These are phyloP conservation scores for Apodemus agrarius DNA, from an alignment of 2,797 vertebrate genomes.

Conservation along the genomic window DNA sequence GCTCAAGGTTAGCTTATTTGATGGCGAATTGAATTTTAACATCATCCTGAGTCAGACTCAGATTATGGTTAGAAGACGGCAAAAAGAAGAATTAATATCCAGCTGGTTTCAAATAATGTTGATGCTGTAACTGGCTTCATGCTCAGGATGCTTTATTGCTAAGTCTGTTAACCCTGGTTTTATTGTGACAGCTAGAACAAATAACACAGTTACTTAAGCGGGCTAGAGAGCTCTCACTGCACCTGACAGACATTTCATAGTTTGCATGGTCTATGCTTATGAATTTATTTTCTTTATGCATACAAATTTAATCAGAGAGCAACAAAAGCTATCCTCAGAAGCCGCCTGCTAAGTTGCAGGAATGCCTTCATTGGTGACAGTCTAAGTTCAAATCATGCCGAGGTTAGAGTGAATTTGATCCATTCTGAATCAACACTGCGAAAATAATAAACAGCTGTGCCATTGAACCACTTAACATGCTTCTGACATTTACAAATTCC, in stretches of 20 bases:
- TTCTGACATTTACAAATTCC: constrained; percentile 53
- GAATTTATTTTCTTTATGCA: not conserved
- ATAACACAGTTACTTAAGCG: constrained; percentile 6
- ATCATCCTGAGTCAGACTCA: constrained; percentile 1
- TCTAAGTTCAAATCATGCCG: constrained; percentile 27
- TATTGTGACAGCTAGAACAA: constrained; percentile 29
- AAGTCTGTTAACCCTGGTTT: constrained; percentile 7
- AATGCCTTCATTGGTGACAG: not conserved
- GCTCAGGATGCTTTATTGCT: constrained; percentile 31
- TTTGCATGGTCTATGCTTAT: constrained; percentile 31
- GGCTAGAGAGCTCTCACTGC: not conserved
- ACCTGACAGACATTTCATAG: not conserved
- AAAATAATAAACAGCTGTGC: constrained; percentile 54
- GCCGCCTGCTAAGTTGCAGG: not conserved
- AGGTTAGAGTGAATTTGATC: constrained; percentile 44
- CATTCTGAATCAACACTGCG: constrained; percentile 9
- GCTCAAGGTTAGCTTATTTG: constrained; percentile 29
- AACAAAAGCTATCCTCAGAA: constrained; percentile 26
- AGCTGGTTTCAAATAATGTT: constrained; percentile 17
- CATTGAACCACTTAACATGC: not conserved
- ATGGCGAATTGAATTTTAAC: constrained; percentile 28
- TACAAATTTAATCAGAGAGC: constrained; percentile 45
- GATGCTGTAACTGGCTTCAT: constrained; percentile 16
- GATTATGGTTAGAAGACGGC: constrained; percentile 14
- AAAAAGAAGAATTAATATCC: constrained; percentile 48